Percentiles rank a stretch among this genome's conserved stretches.
These are phyloP conservation scores for Ennomos fuscantarius DNA, from an alignment of 2,888 invertebrate genomes.

Conservation along the genomic window DNA sequence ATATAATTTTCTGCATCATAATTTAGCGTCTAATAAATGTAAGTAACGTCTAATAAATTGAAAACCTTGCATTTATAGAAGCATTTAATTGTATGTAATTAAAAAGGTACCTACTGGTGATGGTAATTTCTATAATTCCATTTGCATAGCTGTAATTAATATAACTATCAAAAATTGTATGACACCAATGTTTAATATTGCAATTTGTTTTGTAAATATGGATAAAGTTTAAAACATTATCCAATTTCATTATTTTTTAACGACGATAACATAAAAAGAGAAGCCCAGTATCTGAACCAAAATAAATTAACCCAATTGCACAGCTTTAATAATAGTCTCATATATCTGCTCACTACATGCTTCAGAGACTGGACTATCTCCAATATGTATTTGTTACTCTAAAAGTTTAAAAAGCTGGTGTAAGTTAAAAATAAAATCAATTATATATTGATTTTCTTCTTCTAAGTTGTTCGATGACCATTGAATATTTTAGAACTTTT, in stretches of 20 bases:
- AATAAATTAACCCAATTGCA: conserved; percentile 2
- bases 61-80: conserved; percentile 50
- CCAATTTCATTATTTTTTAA: no score
- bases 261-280: conserved; percentile 3
- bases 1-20: no score
- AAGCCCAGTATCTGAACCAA: conserved; percentile 30
- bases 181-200: not conserved
- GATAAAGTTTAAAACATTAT: no score
- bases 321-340: not conserved
- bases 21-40: not conserved
- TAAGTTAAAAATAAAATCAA: no score
- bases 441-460: no score
- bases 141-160: no score
- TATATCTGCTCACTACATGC: conserved; percentile 3
- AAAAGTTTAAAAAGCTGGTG: conserved; percentile 5
- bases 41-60: no score
- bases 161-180: no score
- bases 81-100: conserved; percentile 45
- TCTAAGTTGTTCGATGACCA: no score
- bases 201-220: conserved; percentile 12
- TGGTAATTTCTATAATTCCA: conserved; percentile 24
- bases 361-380: conserved; percentile 32
- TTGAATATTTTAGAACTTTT: no score
- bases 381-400: conserved; percentile 36
- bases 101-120: conserved; percentile 39